Conservation (phyloP, 1,140 invertebrate species). For the Thalassaphorura encarpata region DNA sequence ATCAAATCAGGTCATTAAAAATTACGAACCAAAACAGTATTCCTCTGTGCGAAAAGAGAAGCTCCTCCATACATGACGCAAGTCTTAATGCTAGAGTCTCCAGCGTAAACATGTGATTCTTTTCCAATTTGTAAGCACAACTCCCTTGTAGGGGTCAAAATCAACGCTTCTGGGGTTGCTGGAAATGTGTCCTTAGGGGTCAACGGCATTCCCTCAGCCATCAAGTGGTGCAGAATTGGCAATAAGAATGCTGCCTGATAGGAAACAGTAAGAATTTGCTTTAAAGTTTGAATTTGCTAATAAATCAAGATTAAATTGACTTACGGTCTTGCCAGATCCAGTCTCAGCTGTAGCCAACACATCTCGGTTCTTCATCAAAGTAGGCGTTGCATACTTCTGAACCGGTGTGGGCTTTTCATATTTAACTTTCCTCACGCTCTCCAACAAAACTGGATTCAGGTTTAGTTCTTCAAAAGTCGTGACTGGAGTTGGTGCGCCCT, state of each 20-base stretch:
- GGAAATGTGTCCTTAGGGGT: slow-evolving; percentile 68
- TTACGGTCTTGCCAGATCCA: slow-evolving; percentile 70
- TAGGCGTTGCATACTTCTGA: slow-evolving; percentile 80
- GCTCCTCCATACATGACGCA: slow-evolving; percentile 96
- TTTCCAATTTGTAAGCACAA: slow-evolving; percentile 94
- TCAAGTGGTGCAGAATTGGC: slow-evolving; percentile 84
- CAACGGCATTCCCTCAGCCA: slow-evolving; percentile 52
- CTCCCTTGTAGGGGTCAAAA: slow-evolving; percentile 93
- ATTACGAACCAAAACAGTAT: slow-evolving; percentile 48
- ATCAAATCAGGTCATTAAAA: too few relatives aligned
- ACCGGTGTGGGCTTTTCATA: slow-evolving; percentile 68
- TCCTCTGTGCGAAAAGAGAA: slow-evolving; percentile 61
- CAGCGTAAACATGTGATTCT: slow-evolving; percentile 91
- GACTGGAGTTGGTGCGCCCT: slow-evolving; percentile 53
- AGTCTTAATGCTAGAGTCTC: slow-evolving; percentile 88
- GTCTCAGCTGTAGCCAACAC: slow-evolving; percentile 84
- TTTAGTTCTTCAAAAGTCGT: slow-evolving; percentile 58
- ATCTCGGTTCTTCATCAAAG: slow-evolving; percentile 77
- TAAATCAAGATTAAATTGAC: too few relatives aligned
- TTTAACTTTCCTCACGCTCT: slow-evolving; percentile 68
- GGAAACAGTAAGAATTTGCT: too few relatives aligned
- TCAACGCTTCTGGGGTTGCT: slow-evolving; percentile 91
- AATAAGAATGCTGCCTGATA: slow-evolving; percentile 83
- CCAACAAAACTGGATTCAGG: slow-evolving; percentile 52
- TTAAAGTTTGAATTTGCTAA: too few relatives aligned